phyloP scores from a whole-genome alignment of 2,113 vertebrate species.

The Lagopus muta region DNA sequence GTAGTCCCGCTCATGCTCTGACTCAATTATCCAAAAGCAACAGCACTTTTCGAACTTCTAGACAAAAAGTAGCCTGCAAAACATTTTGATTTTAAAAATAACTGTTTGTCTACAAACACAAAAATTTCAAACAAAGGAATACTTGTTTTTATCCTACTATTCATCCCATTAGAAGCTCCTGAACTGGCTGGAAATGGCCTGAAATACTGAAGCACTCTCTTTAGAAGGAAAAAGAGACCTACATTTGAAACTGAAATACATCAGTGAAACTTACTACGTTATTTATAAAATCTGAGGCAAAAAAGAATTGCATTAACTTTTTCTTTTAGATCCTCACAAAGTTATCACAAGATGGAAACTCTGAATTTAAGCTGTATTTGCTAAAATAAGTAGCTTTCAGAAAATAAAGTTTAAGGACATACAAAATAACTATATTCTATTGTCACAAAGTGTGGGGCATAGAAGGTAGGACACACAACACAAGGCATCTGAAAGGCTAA shows the following conservation, averaged over 20 bases:
- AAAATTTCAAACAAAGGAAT: neutral
- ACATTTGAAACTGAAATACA: neutral
- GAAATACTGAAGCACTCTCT: neutral
- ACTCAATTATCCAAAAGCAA: neutral
- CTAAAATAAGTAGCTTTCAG: neutral
- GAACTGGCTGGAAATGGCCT: neutral
- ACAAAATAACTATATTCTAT: neutral
- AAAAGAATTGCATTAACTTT: neutral
- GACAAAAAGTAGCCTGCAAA: neutral
- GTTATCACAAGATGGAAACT: neutral
- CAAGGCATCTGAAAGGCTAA: neutral
- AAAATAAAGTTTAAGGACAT: neutral
- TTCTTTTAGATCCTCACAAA: neutral
- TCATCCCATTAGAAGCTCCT: neutral
- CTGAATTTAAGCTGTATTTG: neutral
- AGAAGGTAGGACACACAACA: neutral
- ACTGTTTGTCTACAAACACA: neutral
- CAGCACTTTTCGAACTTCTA: neutral
- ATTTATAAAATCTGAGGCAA: neutral
- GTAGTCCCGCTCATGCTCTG: neutral
- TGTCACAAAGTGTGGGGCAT: rapidly evolving
- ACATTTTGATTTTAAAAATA: neutral
- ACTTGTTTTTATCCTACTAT: neutral
- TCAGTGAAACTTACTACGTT: neutral
- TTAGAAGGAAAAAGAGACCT: neutral